Evolutionary conservation across 1,140 invertebrate genomes (phyloP), one percentile per base, ranked within the genome.

Genomic region (Micrasema longulum): DNA sequence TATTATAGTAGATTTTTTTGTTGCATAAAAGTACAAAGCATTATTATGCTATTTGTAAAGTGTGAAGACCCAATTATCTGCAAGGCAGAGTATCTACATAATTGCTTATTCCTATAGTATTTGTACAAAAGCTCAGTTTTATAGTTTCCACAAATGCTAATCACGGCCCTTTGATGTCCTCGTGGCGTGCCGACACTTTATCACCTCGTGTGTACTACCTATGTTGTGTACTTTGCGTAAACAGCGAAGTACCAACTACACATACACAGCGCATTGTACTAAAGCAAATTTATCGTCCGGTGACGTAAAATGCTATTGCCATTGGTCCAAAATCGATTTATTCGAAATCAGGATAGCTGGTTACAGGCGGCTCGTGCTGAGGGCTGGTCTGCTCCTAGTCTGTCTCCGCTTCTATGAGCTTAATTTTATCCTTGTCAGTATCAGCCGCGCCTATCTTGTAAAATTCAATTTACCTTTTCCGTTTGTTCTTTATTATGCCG

Each of bases 291-390:
- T 41, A 60, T 60, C 55, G 10, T 41, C 48, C 55, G 36, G 55
- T 12, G 36, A 60, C 55, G 55, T 38, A 41, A 60, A 60, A 60
- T 43, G 55, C 55, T 41, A 41, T 53, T 53, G 50, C 50, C 50
- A 26, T 60, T 60, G 53, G 53, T 57, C 26, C 53, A 57, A 26
- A 38, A 38, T 57, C 53, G 53, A 60, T 60, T 60, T 60, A 60
- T 38, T 12, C 55, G 7, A 23, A 57, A 57, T 57, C 31, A 38
- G 52, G 26, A 10, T 4, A 36, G 53, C 53, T 26, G n/a, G n/a
- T n/a, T n/a, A n/a, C n/a, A n/a, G 53, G 35, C 53, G n/a, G 53
- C 26, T 18, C 53, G 31, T 36, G n/a, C 36, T 35, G 31, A 26
- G 9, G 26, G 53, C 12, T 38, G 36, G 6, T 57, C 36, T 57